A percentile compares a stretch with the other conserved stretches of the same genome.
These are phyloP conservation scores for Papilio demoleus DNA, from an alignment of 2,888 invertebrate species.

Conservation along the genomic window DNA sequence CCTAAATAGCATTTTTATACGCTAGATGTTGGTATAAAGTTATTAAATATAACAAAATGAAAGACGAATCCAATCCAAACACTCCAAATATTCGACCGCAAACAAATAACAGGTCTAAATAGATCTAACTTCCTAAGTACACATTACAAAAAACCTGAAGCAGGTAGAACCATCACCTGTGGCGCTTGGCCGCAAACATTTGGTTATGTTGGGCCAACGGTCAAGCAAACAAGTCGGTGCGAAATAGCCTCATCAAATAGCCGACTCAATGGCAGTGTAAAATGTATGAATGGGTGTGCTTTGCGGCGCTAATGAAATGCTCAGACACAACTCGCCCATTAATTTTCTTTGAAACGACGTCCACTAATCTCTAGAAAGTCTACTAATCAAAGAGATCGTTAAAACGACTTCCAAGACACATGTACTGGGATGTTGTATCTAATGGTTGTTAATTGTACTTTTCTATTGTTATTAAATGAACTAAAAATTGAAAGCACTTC, in stretches of 20 bases:
- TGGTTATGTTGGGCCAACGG: slow-evolving; percentile 57
- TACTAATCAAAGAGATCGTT: slow-evolving; percentile 21
- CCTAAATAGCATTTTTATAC: slow-evolving; percentile 7
- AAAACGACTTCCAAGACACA: slow-evolving; percentile 26
- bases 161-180: slow-evolving; percentile 75
- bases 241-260: slow-evolving; percentile 72
- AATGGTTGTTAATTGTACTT: slow-evolving; percentile 18
- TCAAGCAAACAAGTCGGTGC: slow-evolving; percentile 70
- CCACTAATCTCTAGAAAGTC: slow-evolving; percentile 25
- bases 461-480: background rate
- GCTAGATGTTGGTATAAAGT: slow-evolving; percentile 16
- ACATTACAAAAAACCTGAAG: slow-evolving; percentile 58
- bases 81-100: slow-evolving; percentile 51
- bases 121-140: slow-evolving; percentile 60
- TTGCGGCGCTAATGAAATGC: slow-evolving; percentile 42
- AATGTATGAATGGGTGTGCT: slow-evolving; percentile 68
- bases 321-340: slow-evolving; percentile 28
- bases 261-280: slow-evolving; percentile 58
- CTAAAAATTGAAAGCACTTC: background rate
- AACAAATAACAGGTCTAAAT: slow-evolving; percentile 49
- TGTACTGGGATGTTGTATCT: slow-evolving; percentile 9
- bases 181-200: slow-evolving; percentile 68
- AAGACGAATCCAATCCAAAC: slow-evolving; percentile 51
- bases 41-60: slow-evolving; percentile 17
- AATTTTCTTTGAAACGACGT: slow-evolving; percentile 21